phyloP scores from a whole-genome alignment of 64 coral and sea anemone species.

The Astreopora myriophthalma region DNA sequence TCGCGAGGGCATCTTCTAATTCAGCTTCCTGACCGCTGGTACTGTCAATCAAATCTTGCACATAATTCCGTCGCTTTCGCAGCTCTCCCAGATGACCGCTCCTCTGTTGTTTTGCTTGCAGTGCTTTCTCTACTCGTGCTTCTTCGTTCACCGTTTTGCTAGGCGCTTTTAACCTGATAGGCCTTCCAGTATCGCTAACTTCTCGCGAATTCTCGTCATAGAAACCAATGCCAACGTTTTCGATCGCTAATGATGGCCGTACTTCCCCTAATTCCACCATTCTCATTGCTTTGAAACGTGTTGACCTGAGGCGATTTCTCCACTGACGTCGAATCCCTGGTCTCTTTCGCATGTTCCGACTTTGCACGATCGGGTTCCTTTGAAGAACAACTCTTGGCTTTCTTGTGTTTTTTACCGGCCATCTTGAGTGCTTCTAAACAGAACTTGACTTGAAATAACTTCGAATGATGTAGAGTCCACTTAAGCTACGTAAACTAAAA shows the following conservation, averaged over 20 bases:
- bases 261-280: background rate
- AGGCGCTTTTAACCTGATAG: background rate
- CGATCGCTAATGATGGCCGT: background rate
- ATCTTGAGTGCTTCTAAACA: no score
- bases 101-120: slow-evolving; percentile 16
- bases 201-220: background rate
- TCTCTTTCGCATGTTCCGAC: no score
- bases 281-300: background rate
- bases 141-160: slow-evolving; percentile 22
- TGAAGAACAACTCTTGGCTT: no score
- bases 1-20: background rate
- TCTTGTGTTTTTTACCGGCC: no score
- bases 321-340: no score
- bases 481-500: no score
- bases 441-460: no score
- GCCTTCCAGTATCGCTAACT: background rate
- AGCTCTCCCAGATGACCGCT: slow-evolving; percentile 54
- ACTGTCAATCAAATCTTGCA: slow-evolving; percentile 50
- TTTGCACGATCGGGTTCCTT: no score
- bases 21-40: background rate
- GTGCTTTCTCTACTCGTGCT: slow-evolving; percentile 27
- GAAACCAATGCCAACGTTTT: background rate
- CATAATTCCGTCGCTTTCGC: slow-evolving; percentile 5
- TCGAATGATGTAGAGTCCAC: no score
- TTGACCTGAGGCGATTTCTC: background rate